A percentile compares a stretch with the other conserved stretches of the same genome.
These are phyloP conservation scores for Zosterops japonicus DNA, from an alignment of 2,113 vertebrate genomes.

Conservation along the genomic window DNA sequence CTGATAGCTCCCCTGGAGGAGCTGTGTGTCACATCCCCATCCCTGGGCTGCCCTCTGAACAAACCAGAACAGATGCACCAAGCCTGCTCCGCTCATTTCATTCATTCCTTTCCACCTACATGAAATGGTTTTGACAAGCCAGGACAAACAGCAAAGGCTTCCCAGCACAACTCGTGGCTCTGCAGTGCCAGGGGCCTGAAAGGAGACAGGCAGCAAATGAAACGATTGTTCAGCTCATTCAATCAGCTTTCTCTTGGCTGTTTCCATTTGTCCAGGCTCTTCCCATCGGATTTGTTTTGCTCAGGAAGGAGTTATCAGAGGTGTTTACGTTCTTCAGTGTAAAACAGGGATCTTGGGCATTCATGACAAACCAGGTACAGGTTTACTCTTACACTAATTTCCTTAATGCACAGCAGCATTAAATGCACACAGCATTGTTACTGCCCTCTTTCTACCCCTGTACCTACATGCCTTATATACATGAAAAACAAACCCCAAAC, in stretches of 20 bases:
- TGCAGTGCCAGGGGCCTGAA: conserved; percentile 33
- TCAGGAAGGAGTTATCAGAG: neutral
- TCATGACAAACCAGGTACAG: neutral
- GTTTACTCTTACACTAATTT: neutral
- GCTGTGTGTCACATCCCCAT: neutral
- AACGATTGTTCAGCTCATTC: conserved; percentile 45
- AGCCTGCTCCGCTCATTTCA: conserved; percentile 61
- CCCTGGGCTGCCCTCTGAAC: neutral
- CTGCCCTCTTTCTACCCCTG: neutral
- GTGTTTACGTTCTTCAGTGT: neutral
- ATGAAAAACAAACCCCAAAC: neutral
- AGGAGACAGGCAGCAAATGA: conserved; percentile 40
- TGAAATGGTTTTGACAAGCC: conserved; percentile 72
- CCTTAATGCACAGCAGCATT: neutral
- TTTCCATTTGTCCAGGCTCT: neutral
- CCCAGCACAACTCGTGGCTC: neutral
- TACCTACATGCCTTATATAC: neutral
- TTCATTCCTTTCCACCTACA: conserved; percentile 72
- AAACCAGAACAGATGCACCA: conserved; percentile 61
- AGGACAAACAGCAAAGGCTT: conserved; percentile 67
- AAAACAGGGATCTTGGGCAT: neutral
- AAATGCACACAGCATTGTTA: neutral
- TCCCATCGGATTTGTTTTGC: neutral
- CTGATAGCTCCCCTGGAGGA: neutral
- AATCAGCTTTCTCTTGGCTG: conserved; percentile 15